These are phyloP conservation scores for Acanthopagrus latus DNA, from an alignment of 2,797 vertebrate genomes.

Conservation along the genomic window DNA sequence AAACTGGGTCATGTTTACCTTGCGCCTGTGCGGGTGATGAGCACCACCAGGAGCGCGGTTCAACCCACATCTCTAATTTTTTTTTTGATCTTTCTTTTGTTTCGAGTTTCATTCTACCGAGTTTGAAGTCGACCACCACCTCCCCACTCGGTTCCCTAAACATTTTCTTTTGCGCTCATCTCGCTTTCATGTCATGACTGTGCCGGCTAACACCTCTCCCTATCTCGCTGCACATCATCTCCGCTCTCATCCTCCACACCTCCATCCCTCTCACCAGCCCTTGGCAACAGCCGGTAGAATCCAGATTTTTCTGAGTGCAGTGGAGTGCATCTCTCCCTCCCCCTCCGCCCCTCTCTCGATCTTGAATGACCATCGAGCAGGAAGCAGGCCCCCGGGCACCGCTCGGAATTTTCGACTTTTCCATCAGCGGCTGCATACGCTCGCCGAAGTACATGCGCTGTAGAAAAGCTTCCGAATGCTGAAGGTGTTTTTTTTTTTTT, in stretches of 20 bases:
- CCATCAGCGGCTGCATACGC: slow-evolving; percentile 19
- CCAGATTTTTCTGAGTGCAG: slow-evolving; percentile 40
- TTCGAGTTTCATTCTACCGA: not conserved
- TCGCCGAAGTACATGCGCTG: slow-evolving; percentile 6
- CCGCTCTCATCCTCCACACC: slow-evolving; percentile 14
- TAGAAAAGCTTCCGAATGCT: not conserved
- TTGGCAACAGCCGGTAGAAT: slow-evolving; percentile 21
- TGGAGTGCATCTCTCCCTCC: slow-evolving; percentile 14
- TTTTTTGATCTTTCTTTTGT: slow-evolving; percentile 9
- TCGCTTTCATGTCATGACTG: slow-evolving; percentile 14
- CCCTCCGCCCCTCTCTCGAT: slow-evolving; percentile 18
- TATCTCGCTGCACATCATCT: slow-evolving; percentile 19
- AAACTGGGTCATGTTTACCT: slow-evolving; percentile 72
- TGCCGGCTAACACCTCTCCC: not conserved
- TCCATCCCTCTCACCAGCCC: slow-evolving; percentile 12
- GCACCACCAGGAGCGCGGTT: slow-evolving; percentile 25
- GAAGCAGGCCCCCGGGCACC: not conserved
- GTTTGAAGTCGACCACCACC: slow-evolving; percentile 8
- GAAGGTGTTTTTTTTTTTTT: slow-evolving; percentile 3
- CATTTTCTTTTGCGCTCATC: slow-evolving; percentile 18
- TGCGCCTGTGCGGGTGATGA: slow-evolving; percentile 43
- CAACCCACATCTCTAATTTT: slow-evolving; percentile 33
- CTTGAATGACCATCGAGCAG: slow-evolving; percentile 41
- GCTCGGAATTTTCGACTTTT: slow-evolving; percentile 28
- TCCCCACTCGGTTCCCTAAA: not conserved